These are phyloP conservation scores for Pandion haliaetus DNA, from an alignment of 2,113 vertebrate species.

Conservation along the genomic window DNA sequence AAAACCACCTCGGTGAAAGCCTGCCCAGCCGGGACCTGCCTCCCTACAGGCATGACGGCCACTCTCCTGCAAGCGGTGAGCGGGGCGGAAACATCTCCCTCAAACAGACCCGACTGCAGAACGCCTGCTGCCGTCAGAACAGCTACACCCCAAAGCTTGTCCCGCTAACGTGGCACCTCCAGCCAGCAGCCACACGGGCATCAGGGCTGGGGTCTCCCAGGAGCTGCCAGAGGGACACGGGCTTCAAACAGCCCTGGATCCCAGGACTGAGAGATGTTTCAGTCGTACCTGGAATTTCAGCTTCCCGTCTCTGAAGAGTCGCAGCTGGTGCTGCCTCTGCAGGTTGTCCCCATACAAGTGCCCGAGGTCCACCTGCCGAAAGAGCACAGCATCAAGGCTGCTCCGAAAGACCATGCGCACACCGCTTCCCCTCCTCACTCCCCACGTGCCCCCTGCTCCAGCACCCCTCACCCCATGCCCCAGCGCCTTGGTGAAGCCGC, in stretches of 20 bases:
- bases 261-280: neutral
- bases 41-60: rapidly evolving
- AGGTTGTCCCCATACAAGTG: slow-evolving; percentile 90
- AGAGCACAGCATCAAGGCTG: neutral
- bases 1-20: neutral
- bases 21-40: neutral
- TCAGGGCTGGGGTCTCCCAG: neutral
- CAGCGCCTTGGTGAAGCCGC: slow-evolving; percentile 88
- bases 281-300: slow-evolving; percentile 88
- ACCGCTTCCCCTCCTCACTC: rapidly evolving
- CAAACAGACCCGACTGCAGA: rapidly evolving
- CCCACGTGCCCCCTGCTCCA: rapidly evolving
- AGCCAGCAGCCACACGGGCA: neutral
- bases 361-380: slow-evolving; percentile 85
- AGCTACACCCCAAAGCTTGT: neutral
- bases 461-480: slow-evolving; percentile 85
- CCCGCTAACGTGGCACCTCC: too few species aligned
- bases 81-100: neutral
- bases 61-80: neutral
- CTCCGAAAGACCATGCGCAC: rapidly evolving
- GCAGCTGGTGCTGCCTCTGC: slow-evolving; percentile 83
- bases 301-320: slow-evolving; percentile 89
- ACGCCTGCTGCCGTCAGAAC: rapidly evolving
- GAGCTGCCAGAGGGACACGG: neutral
- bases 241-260: neutral